phyloP scores from a whole-genome alignment of 2,113 vertebrate species.

The Saccopteryx bilineata region DNA sequence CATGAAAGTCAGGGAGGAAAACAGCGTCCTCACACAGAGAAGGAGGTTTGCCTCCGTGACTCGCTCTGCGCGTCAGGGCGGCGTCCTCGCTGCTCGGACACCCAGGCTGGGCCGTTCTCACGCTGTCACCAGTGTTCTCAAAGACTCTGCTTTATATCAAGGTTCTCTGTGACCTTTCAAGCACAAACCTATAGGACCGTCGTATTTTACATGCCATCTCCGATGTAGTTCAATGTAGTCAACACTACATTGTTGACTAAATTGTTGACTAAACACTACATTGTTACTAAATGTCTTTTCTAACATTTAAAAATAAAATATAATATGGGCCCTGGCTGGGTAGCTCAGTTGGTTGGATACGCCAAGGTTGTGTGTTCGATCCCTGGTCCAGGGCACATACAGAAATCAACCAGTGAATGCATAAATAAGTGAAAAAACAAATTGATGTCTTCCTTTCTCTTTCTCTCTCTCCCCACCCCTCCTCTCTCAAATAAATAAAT shows the following conservation, averaged over 20 bases:
- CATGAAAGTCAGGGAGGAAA: constrained; percentile 12
- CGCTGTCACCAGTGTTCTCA: neutral
- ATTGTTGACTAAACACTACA: too few species aligned
- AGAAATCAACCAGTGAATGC: too few species aligned
- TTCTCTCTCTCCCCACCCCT: too few species aligned
- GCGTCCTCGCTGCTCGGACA: neutral
- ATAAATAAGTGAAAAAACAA: too few species aligned
- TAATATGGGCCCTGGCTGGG: too few species aligned
- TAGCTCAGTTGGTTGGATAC: too few species aligned
- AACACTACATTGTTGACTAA: too few species aligned
- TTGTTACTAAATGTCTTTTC: neutral
- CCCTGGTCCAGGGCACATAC: too few species aligned
- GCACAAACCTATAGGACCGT: neutral
- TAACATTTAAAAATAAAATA: neutral
- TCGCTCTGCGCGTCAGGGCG: neutral
- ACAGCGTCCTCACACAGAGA: neutral
- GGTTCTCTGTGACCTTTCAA: neutral
- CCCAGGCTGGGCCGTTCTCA: neutral
- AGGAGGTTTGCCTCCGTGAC: neutral
- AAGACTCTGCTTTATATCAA: neutral
- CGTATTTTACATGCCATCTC: neutral
- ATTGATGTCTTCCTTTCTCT: too few species aligned
- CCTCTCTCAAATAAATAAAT: too few species aligned
- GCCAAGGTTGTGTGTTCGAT: too few species aligned
- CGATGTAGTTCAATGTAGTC: neutral